Evolutionary conservation across 2,113 vertebrate species (phyloP).

Genomic region (Xiphophorus couchianus): DNA sequence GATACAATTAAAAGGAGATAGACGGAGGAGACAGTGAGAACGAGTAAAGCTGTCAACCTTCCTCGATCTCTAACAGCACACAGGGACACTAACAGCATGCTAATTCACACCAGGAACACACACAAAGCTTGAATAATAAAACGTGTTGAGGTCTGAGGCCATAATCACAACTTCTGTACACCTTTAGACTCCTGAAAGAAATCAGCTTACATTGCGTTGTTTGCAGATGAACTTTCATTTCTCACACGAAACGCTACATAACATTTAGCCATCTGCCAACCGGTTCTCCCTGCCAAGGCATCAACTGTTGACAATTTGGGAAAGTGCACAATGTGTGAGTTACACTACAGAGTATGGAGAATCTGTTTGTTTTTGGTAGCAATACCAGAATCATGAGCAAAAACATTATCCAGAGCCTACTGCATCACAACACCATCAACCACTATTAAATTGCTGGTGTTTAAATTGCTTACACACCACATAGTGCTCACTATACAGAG

Average conservation of each 20-base stretch:
- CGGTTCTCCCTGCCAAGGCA: not conserved
- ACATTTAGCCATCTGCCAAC: not conserved
- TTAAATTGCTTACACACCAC: not conserved
- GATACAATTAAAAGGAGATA: slow-evolving; percentile 51
- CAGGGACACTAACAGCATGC: not conserved
- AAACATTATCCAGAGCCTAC: too few species aligned
- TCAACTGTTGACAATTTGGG: not conserved
- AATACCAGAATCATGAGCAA: too few species aligned
- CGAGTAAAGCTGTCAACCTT: slow-evolving; percentile 9
- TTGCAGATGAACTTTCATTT: not conserved
- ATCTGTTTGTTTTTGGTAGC: too few species aligned
- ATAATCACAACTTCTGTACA: slow-evolving; percentile 6
- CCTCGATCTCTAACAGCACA: not conserved
- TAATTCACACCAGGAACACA: not conserved
- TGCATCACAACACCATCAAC: not conserved
- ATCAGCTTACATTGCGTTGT: not conserved
- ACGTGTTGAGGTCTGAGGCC: not conserved
- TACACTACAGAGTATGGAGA: too few species aligned
- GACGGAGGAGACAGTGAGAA: not conserved
- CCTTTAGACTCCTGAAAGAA: slow-evolving; percentile 10
- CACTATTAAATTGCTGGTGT: not conserved
- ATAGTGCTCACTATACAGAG: not conserved
- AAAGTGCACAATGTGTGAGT: not conserved
- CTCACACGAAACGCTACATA: slow-evolving; percentile 13
- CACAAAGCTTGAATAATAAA: slow-evolving; percentile 1